Conservation (phyloP, 2,797 vertebrate genomes). For the Sebastes minor region DNA sequence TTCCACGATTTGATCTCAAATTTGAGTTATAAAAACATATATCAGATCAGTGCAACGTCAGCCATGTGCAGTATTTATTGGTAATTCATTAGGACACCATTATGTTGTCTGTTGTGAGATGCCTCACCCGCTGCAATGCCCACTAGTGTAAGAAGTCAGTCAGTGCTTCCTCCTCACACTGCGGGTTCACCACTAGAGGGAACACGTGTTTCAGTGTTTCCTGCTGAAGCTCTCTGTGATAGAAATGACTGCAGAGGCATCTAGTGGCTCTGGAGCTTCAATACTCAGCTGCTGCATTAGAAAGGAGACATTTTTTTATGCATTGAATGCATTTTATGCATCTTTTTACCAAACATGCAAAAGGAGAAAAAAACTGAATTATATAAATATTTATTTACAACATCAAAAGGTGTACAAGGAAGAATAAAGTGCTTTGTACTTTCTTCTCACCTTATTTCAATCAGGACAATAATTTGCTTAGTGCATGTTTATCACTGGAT, state of each 20-base stretch:
- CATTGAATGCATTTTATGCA: not conserved
- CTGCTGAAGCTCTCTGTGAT: not conserved
- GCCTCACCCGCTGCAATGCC: not conserved
- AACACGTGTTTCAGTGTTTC: not conserved
- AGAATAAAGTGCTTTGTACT: slow-evolving; percentile 75
- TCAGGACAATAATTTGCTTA: slow-evolving; percentile 21
- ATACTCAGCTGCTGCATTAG: not conserved
- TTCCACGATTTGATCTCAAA: too few relatives aligned
- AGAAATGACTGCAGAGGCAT: slow-evolving; percentile 53
- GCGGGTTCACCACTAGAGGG: not conserved
- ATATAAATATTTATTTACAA: slow-evolving; percentile 78
- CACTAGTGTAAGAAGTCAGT: not conserved
- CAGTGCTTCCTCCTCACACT: not conserved
- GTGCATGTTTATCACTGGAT: slow-evolving; percentile 16
- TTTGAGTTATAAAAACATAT: too few relatives aligned
- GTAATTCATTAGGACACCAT: not conserved
- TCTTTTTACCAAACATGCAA: not conserved
- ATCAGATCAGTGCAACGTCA: not conserved
- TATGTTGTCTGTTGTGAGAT: slow-evolving; percentile 4
- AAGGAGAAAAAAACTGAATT: slow-evolving; percentile 26
- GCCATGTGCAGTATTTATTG: not conserved
- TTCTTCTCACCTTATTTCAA: slow-evolving; percentile 18
- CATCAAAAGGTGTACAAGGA: slow-evolving; percentile 62
- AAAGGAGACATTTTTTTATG: not conserved
- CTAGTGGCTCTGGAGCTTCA: slow-evolving; percentile 52